These are phyloP conservation scores for Damaliscus lunatus DNA, from an alignment of 2,113 vertebrate species.

Conservation along the genomic window DNA sequence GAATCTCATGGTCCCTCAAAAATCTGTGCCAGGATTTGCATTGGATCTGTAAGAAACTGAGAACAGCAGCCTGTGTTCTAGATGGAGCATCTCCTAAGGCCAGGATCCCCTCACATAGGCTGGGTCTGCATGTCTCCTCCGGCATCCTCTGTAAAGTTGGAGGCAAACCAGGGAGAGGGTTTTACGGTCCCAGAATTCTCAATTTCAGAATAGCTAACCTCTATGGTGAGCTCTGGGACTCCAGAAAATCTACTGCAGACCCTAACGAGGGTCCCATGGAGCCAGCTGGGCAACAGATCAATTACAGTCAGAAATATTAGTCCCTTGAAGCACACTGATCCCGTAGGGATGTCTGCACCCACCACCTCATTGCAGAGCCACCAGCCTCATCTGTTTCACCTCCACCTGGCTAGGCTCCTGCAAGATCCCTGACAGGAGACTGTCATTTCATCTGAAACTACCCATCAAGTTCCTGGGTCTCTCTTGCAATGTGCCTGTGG, in stretches of 20 bases:
- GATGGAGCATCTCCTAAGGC: neutral
- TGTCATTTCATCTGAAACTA: neutral
- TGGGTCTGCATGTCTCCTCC: neutral
- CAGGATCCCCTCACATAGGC: neutral
- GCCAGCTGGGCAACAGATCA: neutral
- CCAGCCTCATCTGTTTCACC: neutral
- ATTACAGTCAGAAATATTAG: neutral
- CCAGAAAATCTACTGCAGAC: neutral
- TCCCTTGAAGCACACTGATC: neutral
- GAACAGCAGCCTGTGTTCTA: neutral
- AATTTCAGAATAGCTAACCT: neutral
- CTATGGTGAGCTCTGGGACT: neutral
- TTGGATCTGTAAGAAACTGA: neutral
- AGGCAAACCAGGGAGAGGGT: neutral
- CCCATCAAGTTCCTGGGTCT: neutral
- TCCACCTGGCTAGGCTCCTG: neutral
- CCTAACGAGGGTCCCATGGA: neutral
- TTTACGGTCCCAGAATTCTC: neutral
- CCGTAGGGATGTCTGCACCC: neutral
- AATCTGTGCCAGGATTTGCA: neutral
- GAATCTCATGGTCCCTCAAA: neutral
- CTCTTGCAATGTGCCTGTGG: neutral
- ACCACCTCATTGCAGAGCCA: neutral
- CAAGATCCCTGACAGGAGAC: neutral
- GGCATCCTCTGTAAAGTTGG: neutral